Conservation (phyloP, 2,113 vertebrate genomes). For the Hypocryptadius cinnamomeus region DNA sequence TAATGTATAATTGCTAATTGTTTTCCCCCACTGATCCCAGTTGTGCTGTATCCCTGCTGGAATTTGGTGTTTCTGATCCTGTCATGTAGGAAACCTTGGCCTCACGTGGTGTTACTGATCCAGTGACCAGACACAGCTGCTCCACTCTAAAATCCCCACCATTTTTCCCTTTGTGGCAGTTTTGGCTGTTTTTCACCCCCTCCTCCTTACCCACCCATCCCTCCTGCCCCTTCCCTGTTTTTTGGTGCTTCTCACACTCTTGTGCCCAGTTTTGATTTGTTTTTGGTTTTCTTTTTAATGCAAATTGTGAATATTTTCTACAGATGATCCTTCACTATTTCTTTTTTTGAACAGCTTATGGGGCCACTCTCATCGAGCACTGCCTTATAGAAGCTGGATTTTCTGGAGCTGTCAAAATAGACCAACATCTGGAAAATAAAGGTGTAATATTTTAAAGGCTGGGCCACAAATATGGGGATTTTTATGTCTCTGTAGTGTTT, state of each 20-base stretch:
- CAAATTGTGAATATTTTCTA: background rate
- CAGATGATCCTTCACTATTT: background rate
- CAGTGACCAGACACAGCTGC: background rate
- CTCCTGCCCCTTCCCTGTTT: background rate
- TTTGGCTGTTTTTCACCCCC: background rate
- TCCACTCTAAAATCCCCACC: background rate
- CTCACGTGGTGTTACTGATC: background rate
- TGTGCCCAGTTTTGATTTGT: accelerated
- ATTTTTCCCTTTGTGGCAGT: background rate
- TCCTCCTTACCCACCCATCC: background rate
- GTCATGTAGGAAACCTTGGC: background rate
- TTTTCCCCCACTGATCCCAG: background rate
- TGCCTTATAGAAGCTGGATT: conserved; percentile 87
- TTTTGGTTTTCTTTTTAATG: background rate
- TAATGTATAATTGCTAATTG: background rate
- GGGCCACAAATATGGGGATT: background rate
- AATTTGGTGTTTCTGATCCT: background rate
- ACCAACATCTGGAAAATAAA: conserved; percentile 72
- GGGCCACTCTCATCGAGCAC: conserved; percentile 90
- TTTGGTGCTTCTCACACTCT: background rate
- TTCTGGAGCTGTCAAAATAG: conserved; percentile 76
- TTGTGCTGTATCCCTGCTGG: background rate
- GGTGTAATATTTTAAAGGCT: conserved; percentile 33
- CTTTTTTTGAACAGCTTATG: conserved; percentile 75
- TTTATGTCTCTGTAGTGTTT: background rate